Evolutionary conservation across 2,113 vertebrate genomes (phyloP), one percentile per base, ranked within the genome.

Genomic region (Delphinapterus leucas): DNA sequence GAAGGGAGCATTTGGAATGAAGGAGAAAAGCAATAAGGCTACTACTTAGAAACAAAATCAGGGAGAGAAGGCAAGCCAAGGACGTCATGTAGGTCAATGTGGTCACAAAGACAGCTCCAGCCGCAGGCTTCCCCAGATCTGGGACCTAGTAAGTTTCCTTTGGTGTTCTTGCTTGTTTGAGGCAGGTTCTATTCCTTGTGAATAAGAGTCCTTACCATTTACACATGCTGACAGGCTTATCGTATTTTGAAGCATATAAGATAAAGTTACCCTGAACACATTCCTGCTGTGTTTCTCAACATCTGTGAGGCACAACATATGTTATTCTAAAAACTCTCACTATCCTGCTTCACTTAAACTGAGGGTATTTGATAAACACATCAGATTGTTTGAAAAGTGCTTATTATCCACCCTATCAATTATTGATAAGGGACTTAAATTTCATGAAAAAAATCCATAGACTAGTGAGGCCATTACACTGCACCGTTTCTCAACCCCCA

Each of bases 371-470:
- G 63, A 90, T 79, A 95, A 92, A 74, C 36, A 88, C 7, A 93
- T 74, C 13, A 68, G 76, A 83, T 61, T 87, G 41, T 36, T 77
- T 94, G 20, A 80, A 88, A 97, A 79, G 67, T 73, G 55, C 36
- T 97, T 90, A 82, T 74, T 88, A 74, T 88, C 58, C 76, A 10
- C 12, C 25, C 74, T 28, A 77, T 85, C n/a, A 76, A 71, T 71
- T 84, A 90, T 90, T 73, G 36, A 87, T 76, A 92, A 80, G 26
- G 38, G 96, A 76, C 28, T 89, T 97, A 89, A 83, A 82, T 94
- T 93, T 91, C 60, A 68, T 73, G 3, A 93, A 73, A 94, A 86
- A 14, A 68, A 81, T 73, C 31, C 25, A 47, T 26, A 85, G 53
- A 71, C 9, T 38, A 68, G 65, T 44, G 49, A 96, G 28, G 25